Base-by-base conservation (phyloP, 1,140 invertebrate genomes). In the Akabosia matsudoensis region DNA sequence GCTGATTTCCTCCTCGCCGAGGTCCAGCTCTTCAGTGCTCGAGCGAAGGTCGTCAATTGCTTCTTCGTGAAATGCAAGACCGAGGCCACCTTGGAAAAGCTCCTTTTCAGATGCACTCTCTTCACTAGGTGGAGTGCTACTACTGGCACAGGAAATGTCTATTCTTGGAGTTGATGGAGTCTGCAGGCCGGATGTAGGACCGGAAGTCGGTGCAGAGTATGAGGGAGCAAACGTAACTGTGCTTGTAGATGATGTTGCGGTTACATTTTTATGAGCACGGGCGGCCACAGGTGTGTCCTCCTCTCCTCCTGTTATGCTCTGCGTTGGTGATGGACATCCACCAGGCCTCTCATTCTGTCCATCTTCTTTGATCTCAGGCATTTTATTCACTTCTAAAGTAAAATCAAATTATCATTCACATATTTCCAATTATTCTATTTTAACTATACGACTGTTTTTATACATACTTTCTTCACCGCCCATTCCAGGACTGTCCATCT, bases 141-240 rank as follows among this genome's bases (percentile, higher is more conserved):
- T 93, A 80, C 92, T 93, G 1, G 93, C 93, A 70, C 93, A 87
- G 74, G 92, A 94, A 82, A 95, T 92, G 85, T 94, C 93, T 80
- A 94, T 95, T 79, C 93, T 88, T 1, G 93, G 93, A 51, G 92
- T 92, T 74, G 89, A 89, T 16, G 92, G 90, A 67, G 90, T 89
- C 78, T 88, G 90, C 72, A 91, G 84, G 54, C 85, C 82, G n/a
- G 82, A 80, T 31, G 78, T 76, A 10, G 79, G 80, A 71, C 76
- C 76, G n/a, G 78, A 74, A 30, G 76, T 79, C 22, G 79, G 79
- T 28, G 72, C 76, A 31, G 82, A 82, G 26, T 76, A 67, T 18
- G 83, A 79, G 14, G 71, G 52, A 22, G 73, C 71, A n/a, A 77
- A 76, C 2, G 71, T 71, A 10, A 34, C 74, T 18, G 61, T 72